Base-by-base conservation (phyloP, 1,140 invertebrate species). In the Harpegnathos saltator region DNA sequence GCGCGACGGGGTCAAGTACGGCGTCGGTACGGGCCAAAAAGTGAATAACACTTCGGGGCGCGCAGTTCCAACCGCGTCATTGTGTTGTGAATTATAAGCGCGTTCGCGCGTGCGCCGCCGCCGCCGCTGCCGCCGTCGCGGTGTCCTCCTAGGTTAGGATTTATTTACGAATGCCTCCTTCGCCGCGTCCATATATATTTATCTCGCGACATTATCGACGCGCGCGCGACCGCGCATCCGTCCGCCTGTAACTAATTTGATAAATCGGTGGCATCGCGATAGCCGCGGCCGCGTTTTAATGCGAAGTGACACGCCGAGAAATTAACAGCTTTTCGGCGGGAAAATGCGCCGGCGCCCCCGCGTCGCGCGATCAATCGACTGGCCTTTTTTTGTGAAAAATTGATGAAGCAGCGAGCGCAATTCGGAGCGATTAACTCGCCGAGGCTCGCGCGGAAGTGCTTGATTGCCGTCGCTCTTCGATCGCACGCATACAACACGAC, bases 81-180 rank as follows among this genome's bases (percentile, higher is more conserved):
- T 81, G 73, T 80, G 44, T 87, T 73, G 86, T 74, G 84, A 87
- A 88, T 88, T 82, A 62, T 81, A 33, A 33, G 66, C 82, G 73
- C 78, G 82, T 72, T 66, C 50, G 50, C 56, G 73, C 48, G 50
- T 63, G 78, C 61, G 85, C n/a, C 69, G 26, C 3, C 66, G 44
- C 66, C 50, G n/a, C 14, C 68, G 29, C 62, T 12, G 29, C 24
- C 24, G 17, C 24, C 3, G 38, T 44, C 9, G 7, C 7, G 71
- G 15, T 15, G 9, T 71, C 15, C 52, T 58, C 15, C 69, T 56
- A 24, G 82, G 62, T 56, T n/a, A n/a, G n/a, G 83, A 88, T 88
- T 87, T 85, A 77, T 88, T 88, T 85, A 87, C 88, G 86, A 88
- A 88, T 88, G 86, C 63, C n/a, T 82, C 68, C 85, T 71, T 74